Evolutionary conservation across 2,888 invertebrate genomes (phyloP).

Genomic region (Cordilura impudica): DNA sequence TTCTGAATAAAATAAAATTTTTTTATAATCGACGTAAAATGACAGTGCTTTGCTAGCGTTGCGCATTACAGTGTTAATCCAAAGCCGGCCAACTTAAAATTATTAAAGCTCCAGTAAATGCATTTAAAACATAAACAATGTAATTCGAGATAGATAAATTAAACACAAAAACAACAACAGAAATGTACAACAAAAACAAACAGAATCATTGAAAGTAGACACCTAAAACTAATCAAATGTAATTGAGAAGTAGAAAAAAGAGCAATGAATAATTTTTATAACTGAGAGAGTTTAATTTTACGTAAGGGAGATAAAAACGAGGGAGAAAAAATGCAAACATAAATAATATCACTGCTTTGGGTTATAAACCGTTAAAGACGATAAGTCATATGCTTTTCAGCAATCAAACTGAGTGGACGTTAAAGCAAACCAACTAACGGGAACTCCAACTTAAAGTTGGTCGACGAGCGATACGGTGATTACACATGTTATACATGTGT

Average conservation of each 20-base stretch:
- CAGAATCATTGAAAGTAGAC: background rate
- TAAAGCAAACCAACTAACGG: background rate
- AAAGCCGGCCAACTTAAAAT: background rate
- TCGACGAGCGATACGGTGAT: background rate
- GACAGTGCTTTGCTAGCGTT: too few relatives aligned
- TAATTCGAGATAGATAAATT: background rate
- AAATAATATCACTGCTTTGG: slow-evolving; percentile 36
- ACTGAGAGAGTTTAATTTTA: background rate
- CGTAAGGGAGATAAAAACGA: background rate
- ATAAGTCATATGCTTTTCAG: slow-evolving; percentile 49
- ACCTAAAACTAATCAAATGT: slow-evolving; percentile 11
- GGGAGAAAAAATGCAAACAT: background rate
- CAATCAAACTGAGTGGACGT: slow-evolving; percentile 46
- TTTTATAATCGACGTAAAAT: too few relatives aligned
- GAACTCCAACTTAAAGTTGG: background rate
- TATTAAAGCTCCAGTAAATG: background rate
- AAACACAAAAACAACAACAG: background rate
- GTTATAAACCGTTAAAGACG: slow-evolving; percentile 35
- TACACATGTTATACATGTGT: background rate
- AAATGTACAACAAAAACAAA: background rate
- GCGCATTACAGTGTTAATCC: too few relatives aligned
- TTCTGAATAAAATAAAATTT: too few relatives aligned
- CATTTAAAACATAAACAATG: background rate
- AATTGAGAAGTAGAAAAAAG: slow-evolving; percentile 4
- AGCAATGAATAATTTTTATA: slow-evolving; percentile 1